Conservation (phyloP, 2,113 vertebrate genomes). For the Bos taurus region DNA sequence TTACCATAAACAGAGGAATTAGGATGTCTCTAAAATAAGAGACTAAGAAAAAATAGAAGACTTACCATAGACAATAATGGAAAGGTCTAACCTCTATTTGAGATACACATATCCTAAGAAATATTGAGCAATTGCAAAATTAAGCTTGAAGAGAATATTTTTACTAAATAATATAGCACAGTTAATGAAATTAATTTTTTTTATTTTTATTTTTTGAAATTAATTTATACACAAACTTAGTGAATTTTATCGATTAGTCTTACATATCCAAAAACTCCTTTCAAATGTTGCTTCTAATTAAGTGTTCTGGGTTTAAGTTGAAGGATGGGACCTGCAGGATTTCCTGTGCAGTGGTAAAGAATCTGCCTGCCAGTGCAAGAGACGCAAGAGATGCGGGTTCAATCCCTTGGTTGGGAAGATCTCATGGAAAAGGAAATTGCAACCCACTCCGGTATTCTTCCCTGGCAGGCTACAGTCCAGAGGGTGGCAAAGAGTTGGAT, state of each 20-base stretch:
- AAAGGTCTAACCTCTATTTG: not conserved
- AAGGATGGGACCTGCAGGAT: not conserved
- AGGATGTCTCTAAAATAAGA: not conserved
- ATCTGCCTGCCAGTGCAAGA: not conserved
- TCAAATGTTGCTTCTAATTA: not conserved
- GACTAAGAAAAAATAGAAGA: not conserved
- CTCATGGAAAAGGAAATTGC: not conserved
- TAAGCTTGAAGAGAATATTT: not conserved
- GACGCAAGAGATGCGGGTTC: not conserved
- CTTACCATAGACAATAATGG: not conserved
- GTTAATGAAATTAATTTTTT: not conserved
- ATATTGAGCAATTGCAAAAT: conserved; percentile 21
- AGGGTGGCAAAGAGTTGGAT: not conserved
- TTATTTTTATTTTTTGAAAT: not conserved
- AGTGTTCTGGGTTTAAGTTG: not conserved
- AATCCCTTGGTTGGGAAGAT: not conserved
- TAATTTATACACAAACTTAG: not conserved
- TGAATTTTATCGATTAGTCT: conserved; percentile 9
- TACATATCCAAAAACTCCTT: not conserved
- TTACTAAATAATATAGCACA: not conserved
- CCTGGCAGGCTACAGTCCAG: not conserved
- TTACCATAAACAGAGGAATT: not conserved
- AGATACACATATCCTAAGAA: not conserved
- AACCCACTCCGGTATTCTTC: not conserved
- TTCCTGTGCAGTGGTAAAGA: not conserved